Conservation (phyloP, 2,797 vertebrate genomes). For the Enteromius trimaculatus region DNA sequence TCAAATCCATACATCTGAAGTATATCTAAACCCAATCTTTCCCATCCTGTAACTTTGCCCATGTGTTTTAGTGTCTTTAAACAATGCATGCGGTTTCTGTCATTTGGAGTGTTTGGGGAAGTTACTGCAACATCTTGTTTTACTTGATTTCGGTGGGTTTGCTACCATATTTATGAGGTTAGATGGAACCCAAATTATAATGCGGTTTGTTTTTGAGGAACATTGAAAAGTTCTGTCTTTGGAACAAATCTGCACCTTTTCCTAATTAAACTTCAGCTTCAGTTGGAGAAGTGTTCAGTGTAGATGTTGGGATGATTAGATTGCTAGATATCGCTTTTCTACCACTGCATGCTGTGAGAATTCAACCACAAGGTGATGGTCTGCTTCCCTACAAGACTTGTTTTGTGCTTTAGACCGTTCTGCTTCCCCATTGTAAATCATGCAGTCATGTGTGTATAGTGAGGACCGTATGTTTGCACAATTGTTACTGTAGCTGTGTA, state of each 20-base stretch:
- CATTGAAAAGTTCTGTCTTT: not conserved
- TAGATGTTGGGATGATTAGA: not conserved
- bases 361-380: constrained; percentile 13
- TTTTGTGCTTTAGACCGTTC: not conserved
- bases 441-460: constrained; percentile 13
- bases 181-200: not conserved
- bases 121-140: constrained; percentile 1
- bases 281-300: not conserved
- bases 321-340: not conserved
- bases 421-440: constrained; percentile 29
- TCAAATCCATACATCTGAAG: not conserved
- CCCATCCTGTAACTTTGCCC: not conserved
- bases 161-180: not conserved
- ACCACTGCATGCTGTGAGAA: not conserved
- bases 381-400: not conserved
- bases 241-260: not conserved
- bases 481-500: not conserved
- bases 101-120: not conserved
- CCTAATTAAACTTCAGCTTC: not conserved
- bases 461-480: constrained; percentile 1
- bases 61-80: not conserved
- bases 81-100: not conserved
- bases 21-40: not conserved
- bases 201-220: not conserved
- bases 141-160: constrained; percentile 13